Evolutionary conservation across 2,797 vertebrate genomes (phyloP).

Genomic region (Rhincodon typus): DNA sequence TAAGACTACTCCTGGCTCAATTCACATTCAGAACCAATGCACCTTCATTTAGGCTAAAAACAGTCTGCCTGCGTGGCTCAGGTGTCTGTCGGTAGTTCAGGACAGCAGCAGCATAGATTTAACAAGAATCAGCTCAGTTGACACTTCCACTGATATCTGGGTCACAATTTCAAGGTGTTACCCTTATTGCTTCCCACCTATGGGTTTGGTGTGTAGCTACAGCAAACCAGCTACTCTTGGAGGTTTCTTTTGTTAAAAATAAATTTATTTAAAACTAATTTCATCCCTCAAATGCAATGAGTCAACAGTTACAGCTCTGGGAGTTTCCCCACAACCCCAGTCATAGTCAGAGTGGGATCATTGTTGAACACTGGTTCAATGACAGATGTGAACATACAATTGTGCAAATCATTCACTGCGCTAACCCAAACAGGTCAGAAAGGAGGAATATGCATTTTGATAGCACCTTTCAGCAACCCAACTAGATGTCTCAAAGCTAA

Average conservation of each 20-base stretch:
- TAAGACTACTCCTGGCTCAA: not conserved
- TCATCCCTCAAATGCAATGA: not conserved
- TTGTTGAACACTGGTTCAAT: not conserved
- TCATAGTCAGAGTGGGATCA: not conserved
- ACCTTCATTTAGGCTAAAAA: not conserved
- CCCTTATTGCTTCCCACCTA: not conserved
- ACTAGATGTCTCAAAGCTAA: not conserved
- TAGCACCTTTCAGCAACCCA: not conserved
- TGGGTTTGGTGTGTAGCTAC: not conserved
- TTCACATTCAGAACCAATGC: not conserved
- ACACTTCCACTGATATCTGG: not conserved
- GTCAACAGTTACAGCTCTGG: not conserved
- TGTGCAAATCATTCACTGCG: not conserved
- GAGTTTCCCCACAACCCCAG: not conserved
- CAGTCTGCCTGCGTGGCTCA: not conserved
- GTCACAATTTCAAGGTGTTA: not conserved
- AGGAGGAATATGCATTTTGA: not conserved
- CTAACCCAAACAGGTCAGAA: not conserved
- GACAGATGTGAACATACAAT: not conserved
- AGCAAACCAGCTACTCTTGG: not conserved
- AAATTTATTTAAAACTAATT: not conserved
- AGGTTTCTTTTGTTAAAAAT: not conserved
- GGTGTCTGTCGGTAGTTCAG: not conserved
- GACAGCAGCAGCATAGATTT: not conserved
- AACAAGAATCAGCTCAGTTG: not conserved